Evolutionary conservation across 64 coral and sea anemone genomes (phyloP).

Genomic region (Actinia equina): DNA sequence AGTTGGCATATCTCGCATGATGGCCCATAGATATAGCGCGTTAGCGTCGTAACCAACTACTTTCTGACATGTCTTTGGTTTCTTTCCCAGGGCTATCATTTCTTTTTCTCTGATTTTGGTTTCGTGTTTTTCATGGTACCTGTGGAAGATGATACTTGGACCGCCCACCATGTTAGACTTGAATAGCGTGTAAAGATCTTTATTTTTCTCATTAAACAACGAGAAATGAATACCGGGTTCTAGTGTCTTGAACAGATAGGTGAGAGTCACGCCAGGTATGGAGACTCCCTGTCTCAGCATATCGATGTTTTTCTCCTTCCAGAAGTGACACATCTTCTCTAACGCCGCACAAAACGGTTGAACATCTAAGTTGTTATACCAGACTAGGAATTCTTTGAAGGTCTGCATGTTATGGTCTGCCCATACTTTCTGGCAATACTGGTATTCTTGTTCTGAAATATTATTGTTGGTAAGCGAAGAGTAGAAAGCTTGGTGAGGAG

Average conservation of each 20-base stretch:
- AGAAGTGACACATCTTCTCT: conserved; percentile 43
- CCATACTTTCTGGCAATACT: conserved; percentile 31
- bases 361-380: conserved; percentile 41
- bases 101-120: no score
- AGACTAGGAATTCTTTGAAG: conserved; percentile 10
- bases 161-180: no score
- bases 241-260: conserved; percentile 37
- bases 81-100: no score
- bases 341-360: conserved; percentile 1
- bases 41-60: no score
- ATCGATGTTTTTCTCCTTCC: conserved; percentile 34
- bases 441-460: conserved; percentile 2
- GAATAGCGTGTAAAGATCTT: no score
- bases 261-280: conserved; percentile 26
- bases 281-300: conserved; percentile 25
- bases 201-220: no score
- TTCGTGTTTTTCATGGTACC: no score
- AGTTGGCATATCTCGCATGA: no score
- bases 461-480: neutral
- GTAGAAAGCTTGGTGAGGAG: conserved; percentile 14
- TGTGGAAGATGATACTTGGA: no score
- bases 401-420: conserved; percentile 17
- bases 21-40: no score
- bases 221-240: no score
- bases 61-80: no score